Percentiles rank a stretch among this genome's conserved stretches.
Evolutionary conservation across 1,140 invertebrate genomes (phyloP).

Genomic region (Lasaia peninsularis): DNA sequence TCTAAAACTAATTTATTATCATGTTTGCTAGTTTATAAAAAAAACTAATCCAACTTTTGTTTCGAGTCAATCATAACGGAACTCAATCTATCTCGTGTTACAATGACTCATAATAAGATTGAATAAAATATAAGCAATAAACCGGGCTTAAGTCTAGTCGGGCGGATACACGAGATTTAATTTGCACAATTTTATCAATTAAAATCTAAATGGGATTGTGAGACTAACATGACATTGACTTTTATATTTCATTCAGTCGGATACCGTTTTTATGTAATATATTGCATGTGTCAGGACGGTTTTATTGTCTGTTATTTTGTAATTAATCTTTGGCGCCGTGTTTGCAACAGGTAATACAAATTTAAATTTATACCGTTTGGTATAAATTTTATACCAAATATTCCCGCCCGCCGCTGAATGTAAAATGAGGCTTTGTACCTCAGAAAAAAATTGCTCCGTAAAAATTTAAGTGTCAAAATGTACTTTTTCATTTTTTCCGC

Average conservation of each 20-base stretch:
- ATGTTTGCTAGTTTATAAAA: too few relatives aligned
- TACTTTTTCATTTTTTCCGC: too few relatives aligned
- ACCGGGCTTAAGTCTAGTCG: not conserved
- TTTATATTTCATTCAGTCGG: constrained; percentile 10
- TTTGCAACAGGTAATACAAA: too few relatives aligned
- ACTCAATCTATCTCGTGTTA: not conserved
- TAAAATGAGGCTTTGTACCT: too few relatives aligned
- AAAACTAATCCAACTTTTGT: too few relatives aligned
- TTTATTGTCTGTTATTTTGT: constrained; percentile 2
- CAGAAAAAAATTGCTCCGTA: too few relatives aligned
- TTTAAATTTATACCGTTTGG: too few relatives aligned
- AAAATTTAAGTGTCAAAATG: too few relatives aligned
- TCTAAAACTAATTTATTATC: too few relatives aligned
- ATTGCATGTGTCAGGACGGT: not conserved
- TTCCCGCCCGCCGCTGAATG: too few relatives aligned
- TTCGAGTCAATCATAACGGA: constrained; percentile 2
- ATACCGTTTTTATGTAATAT: constrained; percentile 2
- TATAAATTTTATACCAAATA: too few relatives aligned
- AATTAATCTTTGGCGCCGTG: constrained; percentile 5
- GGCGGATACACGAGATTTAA: constrained; percentile 1
- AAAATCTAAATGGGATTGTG: constrained; percentile 10
- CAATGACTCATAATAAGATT: constrained; percentile 9
- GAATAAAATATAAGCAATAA: constrained; percentile 1
- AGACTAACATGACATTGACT: constrained; percentile 7
- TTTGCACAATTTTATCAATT: constrained; percentile 11